Evolutionary conservation across 2,113 vertebrate genomes (phyloP), one percentile per base, ranked within the genome.

Genomic region (Catharus bicknelli): DNA sequence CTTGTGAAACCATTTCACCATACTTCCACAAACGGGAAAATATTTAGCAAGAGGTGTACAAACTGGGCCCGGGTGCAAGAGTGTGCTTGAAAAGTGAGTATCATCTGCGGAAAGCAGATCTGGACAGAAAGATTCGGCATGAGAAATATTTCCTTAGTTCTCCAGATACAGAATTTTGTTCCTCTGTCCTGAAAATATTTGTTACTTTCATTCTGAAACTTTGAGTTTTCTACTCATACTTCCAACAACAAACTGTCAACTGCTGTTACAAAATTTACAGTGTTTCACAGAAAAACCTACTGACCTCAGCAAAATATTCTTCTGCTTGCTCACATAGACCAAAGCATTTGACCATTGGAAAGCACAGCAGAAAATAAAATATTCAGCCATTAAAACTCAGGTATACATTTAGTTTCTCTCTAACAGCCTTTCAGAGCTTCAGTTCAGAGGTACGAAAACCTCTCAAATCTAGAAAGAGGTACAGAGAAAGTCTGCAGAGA

Each of bases 1-100:
- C 96, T 96, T 95, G 87, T 91, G 97, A 96, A 98, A 97, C 42
- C 73, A 95, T 97, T 97, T 95, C 96, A 76, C 90, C 95, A 75
- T 40, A 68, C 68, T 82, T 84, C 94, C 83, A 82, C 78, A 93
- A 93, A 97, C 95, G 96, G 94, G 95, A 97, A 96, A 92, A 34
- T 72, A 77, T 97, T 94, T 96, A 96, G 97, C 92, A 95, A 97
- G 96, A 89, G 61, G 90, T 94, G 85, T 91, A 75, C 72, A 63
- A 90, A 93, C 70, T 40, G 61, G 38, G 55, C 43, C 51, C 32
- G 86, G 87, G 76, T 76, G 87, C 70, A 91, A 82, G 62, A 77
- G 11, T 51, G 51, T 0, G 27, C 90, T 57, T 64, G 70, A 82
- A 92, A 94, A 76, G 90, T 79, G 74, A 55, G 42, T 67, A 40